Evolutionary conservation across 2,888 invertebrate species (phyloP).

Genomic region (Lissonota sp.): DNA sequence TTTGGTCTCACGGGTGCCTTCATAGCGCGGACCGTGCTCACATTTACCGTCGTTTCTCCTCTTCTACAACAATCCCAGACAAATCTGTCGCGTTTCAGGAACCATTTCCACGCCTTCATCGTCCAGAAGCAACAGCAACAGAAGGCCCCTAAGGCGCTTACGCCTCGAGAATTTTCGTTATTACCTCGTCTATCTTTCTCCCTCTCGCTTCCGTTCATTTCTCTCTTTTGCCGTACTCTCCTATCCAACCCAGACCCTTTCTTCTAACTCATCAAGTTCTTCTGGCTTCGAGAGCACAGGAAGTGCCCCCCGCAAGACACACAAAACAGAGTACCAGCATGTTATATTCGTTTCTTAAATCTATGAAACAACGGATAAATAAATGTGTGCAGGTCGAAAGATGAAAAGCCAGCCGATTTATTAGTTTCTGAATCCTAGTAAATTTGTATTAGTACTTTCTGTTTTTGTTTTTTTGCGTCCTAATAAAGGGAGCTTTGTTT

Average conservation of each 20-base stretch:
- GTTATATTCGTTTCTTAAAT: constrained; percentile 21
- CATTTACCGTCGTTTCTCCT: constrained; percentile 48
- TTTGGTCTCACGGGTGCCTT: constrained; percentile 51
- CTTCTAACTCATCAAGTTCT: constrained; percentile 44
- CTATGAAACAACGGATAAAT: no score
- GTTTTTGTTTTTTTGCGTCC: no score
- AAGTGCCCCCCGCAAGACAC: constrained; percentile 33
- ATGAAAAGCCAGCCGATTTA: no score
- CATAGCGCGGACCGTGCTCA: constrained; percentile 27
- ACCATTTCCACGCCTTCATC: constrained; percentile 56
- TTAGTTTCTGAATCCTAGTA: no score
- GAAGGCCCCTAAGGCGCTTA: constrained; percentile 54
- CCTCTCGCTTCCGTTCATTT: not conserved
- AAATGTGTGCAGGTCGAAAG: no score
- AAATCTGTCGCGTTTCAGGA: constrained; percentile 48
- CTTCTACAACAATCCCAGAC: constrained; percentile 23
- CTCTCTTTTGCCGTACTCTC: not conserved
- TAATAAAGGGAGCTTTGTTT: no score
- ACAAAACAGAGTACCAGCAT: constrained; percentile 24
- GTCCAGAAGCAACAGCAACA: constrained; percentile 44
- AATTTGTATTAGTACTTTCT: no score
- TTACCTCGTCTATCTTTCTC: constrained; percentile 51
- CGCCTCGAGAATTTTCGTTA: constrained; percentile 62
- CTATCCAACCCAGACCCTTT: constrained; percentile 22
- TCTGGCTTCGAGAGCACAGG: constrained; percentile 18